Base-by-base conservation (phyloP, 2,797 vertebrate genomes). In the Monodelphis domestica region DNA sequence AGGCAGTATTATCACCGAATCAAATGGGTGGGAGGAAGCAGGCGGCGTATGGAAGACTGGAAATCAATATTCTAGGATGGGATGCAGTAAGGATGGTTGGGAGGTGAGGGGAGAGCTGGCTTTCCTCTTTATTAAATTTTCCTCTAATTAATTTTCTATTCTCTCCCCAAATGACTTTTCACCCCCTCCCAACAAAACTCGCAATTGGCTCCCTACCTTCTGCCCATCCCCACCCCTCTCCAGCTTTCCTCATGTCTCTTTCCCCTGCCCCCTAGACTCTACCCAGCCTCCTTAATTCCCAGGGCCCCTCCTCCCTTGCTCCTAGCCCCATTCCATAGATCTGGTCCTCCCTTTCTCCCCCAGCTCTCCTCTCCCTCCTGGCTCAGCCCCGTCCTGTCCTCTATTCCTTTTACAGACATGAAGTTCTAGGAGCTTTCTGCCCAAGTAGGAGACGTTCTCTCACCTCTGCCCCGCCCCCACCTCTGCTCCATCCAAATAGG, bases 401-500 rank as follows among this genome's bases (percentile, higher is more conserved):
- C 26, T 50, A 0, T 96, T 98, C 98, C 98, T 98, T 98, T 98
- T 98, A 98, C 98, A 98, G 98, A 97, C 96, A 96, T 88, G 93
- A 63, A 91, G 87, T 0, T 0, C 54, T n/a, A 17, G 24, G n/a
- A 95, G 88, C 94, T 98, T 98, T 98, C 98, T 98, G 98, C 98
- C 98, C 98, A 98, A 98, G 97, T 98, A 94, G 98, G 98, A 98
- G 98, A 98, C 97, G 95, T 28, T 29, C 95, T 89, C 95, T 53
- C 6, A 96, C 1, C 97, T 98, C 97, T 4, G 97, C 93, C 92
- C 91, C 94, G 51, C 59, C 88, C 88, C 89, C 78, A 29, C 3
- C 51, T 53, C 94, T n/a, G n/a, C 87, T 94, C 53, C 93, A 53
- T 95, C 95, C 91, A 95, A 97, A 97, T 91, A 96, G 94, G 91